Evolutionary conservation across 1,140 invertebrate genomes (phyloP).

Genomic region (Drosophila jambulina): DNA sequence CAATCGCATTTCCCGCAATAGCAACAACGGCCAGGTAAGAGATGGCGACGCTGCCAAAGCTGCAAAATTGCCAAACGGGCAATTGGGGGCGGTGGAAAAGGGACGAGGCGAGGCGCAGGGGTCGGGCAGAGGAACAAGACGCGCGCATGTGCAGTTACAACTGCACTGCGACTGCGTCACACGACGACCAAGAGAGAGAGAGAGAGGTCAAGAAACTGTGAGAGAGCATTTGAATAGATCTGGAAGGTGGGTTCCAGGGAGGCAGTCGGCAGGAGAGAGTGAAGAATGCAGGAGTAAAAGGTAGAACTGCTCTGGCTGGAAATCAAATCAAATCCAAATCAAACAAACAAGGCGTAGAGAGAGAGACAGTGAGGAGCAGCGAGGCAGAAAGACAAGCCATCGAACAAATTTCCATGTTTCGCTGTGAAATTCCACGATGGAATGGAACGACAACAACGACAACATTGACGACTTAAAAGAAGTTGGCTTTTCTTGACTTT

Average conservation of each 20-base stretch:
- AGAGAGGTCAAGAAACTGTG: constrained; percentile 73
- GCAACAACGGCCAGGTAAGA: constrained; percentile 26
- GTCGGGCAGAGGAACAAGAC: constrained; percentile 37
- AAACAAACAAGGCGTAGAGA: constrained; percentile 59
- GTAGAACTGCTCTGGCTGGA: constrained; percentile 35
- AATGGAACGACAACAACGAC: constrained; percentile 49
- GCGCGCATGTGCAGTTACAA: constrained; percentile 78
- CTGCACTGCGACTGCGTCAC: constrained; percentile 62
- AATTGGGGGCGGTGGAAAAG: constrained; percentile 35
- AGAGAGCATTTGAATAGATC: constrained; percentile 64
- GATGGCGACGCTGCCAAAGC: constrained; percentile 47
- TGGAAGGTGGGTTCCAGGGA: neutral
- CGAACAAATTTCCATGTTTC: constrained; percentile 80
- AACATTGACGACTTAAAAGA: constrained; percentile 39
- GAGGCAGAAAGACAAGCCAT: constrained; percentile 61
- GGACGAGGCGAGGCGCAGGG: neutral
- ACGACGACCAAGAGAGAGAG: constrained; percentile 21
- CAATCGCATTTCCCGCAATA: constrained; percentile 82
- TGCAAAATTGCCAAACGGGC: constrained; percentile 72
- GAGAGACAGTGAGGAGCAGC: neutral
- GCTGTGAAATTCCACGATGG: constrained; percentile 75
- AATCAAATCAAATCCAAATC: constrained; percentile 80
- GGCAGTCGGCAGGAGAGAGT: constrained; percentile 13
- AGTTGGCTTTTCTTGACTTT: constrained; percentile 36
- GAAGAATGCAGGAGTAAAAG: constrained; percentile 40